These are phyloP conservation scores for Hepsetus odoe DNA, from an alignment of 2,113 vertebrate genomes.

Conservation along the genomic window DNA sequence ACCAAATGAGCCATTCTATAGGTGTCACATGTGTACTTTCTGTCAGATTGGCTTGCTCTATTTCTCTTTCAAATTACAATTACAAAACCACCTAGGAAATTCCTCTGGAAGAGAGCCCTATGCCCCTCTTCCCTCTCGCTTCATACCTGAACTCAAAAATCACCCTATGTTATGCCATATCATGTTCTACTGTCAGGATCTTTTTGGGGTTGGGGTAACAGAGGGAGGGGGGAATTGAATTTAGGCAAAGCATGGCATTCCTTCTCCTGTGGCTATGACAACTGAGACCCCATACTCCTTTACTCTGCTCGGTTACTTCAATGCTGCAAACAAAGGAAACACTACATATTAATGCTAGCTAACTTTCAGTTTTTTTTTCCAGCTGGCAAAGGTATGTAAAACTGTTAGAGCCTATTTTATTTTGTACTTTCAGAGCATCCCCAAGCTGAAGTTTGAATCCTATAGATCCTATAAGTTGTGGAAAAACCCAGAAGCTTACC, in stretches of 20 bases:
- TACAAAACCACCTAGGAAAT: conserved; percentile 10
- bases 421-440: no score
- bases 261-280: conserved; percentile 63
- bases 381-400: not conserved
- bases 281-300: conserved; percentile 46
- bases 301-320: conserved; percentile 38
- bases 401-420: no score
- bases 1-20: not conserved
- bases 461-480: no score
- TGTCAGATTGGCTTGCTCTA: conserved; percentile 22
- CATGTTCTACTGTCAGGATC: conserved; percentile 56
- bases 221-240: conserved; percentile 44
- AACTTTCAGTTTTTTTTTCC: conserved; percentile 5
- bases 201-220: conserved; percentile 48
- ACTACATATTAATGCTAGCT: not conserved
- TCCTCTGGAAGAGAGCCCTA: not conserved
- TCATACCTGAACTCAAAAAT: conserved; percentile 4
- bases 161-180: not conserved
- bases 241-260: conserved; percentile 66
- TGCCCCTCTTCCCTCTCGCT: not conserved
- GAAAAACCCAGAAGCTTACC: no score
- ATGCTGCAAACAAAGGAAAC: conserved; percentile 25
- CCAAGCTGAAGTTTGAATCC: no score
- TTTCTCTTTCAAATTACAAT: conserved; percentile 12
- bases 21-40: not conserved